These are phyloP conservation scores for Andrena dorsata DNA, from an alignment of 2,888 invertebrate genomes.

Conservation along the genomic window DNA sequence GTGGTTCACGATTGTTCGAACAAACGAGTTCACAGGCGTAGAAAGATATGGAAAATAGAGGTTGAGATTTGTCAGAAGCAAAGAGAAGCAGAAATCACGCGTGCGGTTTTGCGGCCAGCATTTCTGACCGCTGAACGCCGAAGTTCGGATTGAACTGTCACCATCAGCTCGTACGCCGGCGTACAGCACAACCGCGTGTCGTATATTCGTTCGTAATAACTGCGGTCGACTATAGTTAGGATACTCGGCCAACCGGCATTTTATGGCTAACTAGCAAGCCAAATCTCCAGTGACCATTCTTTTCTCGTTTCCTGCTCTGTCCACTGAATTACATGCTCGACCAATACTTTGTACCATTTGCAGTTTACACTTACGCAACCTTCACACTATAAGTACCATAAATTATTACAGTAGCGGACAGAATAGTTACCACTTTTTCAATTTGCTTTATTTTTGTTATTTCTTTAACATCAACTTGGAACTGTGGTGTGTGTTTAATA, in stretches of 20 bases:
- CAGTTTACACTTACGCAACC: too few relatives aligned
- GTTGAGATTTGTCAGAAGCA: conserved; percentile 57
- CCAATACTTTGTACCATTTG: too few relatives aligned
- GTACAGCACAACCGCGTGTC: conserved; percentile 74
- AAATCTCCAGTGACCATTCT: conserved; percentile 32
- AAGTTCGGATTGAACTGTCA: conserved; percentile 85
- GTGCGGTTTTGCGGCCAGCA: conserved; percentile 83
- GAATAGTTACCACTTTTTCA: too few relatives aligned
- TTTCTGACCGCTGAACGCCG: conserved; percentile 84
- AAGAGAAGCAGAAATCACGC: conserved; percentile 83
- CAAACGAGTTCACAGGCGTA: conserved; percentile 2
- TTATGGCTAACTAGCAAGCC: conserved; percentile 63
- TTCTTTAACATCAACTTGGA: too few relatives aligned
- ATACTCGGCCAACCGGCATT: conserved; percentile 77
- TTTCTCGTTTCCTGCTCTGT: conserved; percentile 17
- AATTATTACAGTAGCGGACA: too few relatives aligned
- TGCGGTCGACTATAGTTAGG: conserved; percentile 77
- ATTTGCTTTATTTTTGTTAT: too few relatives aligned
- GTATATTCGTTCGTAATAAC: conserved; percentile 82
- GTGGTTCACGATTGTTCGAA: neutral
- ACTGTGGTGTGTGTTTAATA: too few relatives aligned
- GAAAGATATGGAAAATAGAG: conserved; percentile 30
- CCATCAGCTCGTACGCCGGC: conserved; percentile 80
- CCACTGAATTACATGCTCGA: conserved; percentile 13
- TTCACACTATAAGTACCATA: too few relatives aligned